A percentile compares a stretch with the other conserved stretches of the same genome.
phyloP scores from a whole-genome alignment of 2,888 invertebrate species.

The Pegoplata infirma region DNA sequence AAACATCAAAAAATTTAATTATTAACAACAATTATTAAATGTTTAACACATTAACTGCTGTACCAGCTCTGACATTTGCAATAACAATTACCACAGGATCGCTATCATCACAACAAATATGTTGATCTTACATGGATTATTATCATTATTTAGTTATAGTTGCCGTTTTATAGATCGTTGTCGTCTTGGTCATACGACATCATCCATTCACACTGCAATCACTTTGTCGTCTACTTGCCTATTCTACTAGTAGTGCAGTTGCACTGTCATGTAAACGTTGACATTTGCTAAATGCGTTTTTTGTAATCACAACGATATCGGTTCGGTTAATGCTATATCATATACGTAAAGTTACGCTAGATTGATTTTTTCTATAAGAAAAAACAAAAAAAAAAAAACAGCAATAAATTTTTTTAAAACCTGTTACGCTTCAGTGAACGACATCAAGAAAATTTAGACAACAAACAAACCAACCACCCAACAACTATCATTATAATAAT shows the following conservation, averaged over 20 bases:
- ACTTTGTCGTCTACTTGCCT: no score
- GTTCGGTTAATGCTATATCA: constrained; percentile 34
- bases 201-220: not conserved
- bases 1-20: not conserved
- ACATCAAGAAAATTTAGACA: constrained; percentile 39
- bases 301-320: constrained; percentile 43
- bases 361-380: constrained; percentile 46
- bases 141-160: constrained; percentile 2
- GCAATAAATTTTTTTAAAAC: not conserved
- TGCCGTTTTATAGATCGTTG: constrained; percentile 6
- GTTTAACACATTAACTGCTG: no score
- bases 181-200: constrained; percentile 35
- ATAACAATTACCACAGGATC: not conserved
- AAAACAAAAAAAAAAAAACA: constrained; percentile 9
- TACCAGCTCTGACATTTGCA: not conserved
- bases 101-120: constrained; percentile 27
- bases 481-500: constrained; percentile 1
- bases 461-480: constrained; percentile 11
- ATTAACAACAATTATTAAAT: not conserved
- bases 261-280: not conserved
- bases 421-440: constrained; percentile 50
- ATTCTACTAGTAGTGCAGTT: no score
- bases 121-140: constrained; percentile 10
- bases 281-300: constrained; percentile 15
- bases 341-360: constrained; percentile 55